Evolutionary conservation across 2,888 invertebrate species (phyloP), one percentile per base, ranked within the genome.

Genomic region (Halocaridina rubra): DNA sequence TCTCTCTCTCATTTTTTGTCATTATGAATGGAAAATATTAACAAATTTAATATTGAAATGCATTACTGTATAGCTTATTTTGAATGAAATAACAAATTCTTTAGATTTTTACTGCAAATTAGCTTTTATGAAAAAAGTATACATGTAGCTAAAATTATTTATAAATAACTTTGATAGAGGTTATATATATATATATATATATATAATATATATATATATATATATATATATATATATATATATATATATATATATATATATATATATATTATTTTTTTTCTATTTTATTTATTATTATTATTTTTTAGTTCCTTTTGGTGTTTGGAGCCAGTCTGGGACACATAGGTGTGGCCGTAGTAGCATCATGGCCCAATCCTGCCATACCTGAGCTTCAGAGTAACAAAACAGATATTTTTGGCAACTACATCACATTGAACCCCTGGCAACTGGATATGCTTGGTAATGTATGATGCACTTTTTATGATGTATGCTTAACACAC

Each of bases 371-470:
- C 46, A 80, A 80, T 32, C 71, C 71, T 13, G 79, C 79, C n/a
- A 71, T 80, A 8, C 30, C 53, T 16, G 79, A 80, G 22, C 71
- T 80, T 4, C 69, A 27, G 2, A 29, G 16, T 8, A 67, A 80
- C 39, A 80, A 72, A 33, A 61, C 80, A 19, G 72, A 71, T 22
- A 72, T 80, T 61, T 72, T 72, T 46, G 57, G 53, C 71, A 80
- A 32, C 27, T 10, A 53, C n/a, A 72, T 80, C 32, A 32, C 24
- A 19, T 29, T 80, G 16, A 72, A 71, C 30, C n/a, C 27, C n/a
- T 57, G 53, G 53, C 80, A 80, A 72, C 30, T 27, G 22, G 80
- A 80, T 22, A 80, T 80, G 80, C 61, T 80, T 10, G 80, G 72
- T 80, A 19, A 72, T 39, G 13, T 39, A 0, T 3, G 3, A n/a